These are phyloP conservation scores for Stictonetta naevosa DNA, from an alignment of 2,113 vertebrate genomes.

Conservation along the genomic window DNA sequence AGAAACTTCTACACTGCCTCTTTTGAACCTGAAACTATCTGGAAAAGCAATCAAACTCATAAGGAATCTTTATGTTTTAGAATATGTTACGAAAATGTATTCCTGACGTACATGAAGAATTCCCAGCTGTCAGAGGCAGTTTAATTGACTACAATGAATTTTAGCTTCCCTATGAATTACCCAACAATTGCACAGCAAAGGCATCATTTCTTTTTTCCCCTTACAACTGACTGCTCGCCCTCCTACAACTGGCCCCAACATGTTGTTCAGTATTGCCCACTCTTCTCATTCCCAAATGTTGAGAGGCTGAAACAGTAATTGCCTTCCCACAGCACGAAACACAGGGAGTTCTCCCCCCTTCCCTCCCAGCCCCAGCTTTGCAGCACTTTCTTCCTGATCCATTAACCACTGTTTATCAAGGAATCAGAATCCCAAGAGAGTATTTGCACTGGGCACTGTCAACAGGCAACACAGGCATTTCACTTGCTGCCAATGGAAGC, in stretches of 20 bases:
- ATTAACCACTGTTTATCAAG: not conserved
- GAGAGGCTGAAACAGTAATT: not conserved
- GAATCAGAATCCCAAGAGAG: not conserved
- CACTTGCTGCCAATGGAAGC: not conserved
- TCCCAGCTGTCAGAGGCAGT: not conserved
- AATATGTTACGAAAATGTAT: not conserved
- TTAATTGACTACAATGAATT: not conserved
- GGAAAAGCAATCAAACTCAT: not conserved
- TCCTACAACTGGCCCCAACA: not conserved
- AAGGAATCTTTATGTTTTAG: rapidly evolving
- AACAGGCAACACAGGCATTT: not conserved
- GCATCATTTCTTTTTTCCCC: rapidly evolving
- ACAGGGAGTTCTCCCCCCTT: not conserved
- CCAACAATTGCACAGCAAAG: not conserved
- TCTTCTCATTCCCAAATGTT: rapidly evolving
- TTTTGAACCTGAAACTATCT: not conserved
- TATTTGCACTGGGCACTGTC: rapidly evolving
- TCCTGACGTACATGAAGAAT: not conserved
- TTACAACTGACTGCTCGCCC: not conserved
- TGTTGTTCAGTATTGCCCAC: rapidly evolving
- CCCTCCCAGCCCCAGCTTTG: not conserved
- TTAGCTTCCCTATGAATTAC: not conserved
- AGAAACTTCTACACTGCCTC: not conserved
- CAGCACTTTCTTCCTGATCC: not conserved
- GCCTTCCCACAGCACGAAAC: not conserved